phyloP scores from a whole-genome alignment of 2,888 invertebrate species.

The Uloborus plumipes region DNA sequence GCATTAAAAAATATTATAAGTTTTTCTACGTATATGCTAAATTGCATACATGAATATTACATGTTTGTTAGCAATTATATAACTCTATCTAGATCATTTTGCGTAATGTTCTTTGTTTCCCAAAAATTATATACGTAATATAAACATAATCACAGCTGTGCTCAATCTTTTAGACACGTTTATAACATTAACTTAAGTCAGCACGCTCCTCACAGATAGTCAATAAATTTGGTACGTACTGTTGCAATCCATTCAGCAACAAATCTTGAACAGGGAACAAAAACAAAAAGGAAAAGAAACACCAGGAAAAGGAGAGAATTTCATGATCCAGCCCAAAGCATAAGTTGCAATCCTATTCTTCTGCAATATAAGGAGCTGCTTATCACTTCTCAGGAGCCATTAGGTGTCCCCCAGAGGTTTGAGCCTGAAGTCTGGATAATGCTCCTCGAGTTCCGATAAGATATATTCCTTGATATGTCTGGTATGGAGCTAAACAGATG shows the following conservation, averaged over 20 bases:
- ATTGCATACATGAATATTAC: no score
- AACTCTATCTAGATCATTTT: no score
- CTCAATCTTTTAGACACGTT: not conserved
- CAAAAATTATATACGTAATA: no score
- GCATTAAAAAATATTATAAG: no score
- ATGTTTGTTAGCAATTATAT: no score
- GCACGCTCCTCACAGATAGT: not conserved
- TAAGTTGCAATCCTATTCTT: slow-evolving; percentile 44
- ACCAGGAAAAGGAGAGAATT: slow-evolving; percentile 13
- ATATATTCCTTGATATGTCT: slow-evolving; percentile 60
- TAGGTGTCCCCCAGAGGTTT: slow-evolving; percentile 40
- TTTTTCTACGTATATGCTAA: no score
- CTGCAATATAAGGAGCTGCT: slow-evolving; percentile 46
- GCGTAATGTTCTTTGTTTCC: no score
- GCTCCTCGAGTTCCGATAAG: slow-evolving; percentile 47
- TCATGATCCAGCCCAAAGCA: slow-evolving; percentile 45
- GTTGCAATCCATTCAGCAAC: slow-evolving; percentile 35
- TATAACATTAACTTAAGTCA: not conserved
- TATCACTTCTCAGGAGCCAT: slow-evolving; percentile 53
- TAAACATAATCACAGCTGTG: not conserved
- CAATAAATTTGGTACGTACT: slow-evolving; percentile 30
- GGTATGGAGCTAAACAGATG: slow-evolving; percentile 57
- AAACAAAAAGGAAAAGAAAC: slow-evolving; percentile 21
- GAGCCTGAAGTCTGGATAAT: slow-evolving; percentile 44
- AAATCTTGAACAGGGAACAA: slow-evolving; percentile 26